A percentile compares a stretch with the other conserved stretches of the same genome.
Evolutionary conservation across 2,888 invertebrate species (phyloP).

Genomic region (Nomada goodeniana): DNA sequence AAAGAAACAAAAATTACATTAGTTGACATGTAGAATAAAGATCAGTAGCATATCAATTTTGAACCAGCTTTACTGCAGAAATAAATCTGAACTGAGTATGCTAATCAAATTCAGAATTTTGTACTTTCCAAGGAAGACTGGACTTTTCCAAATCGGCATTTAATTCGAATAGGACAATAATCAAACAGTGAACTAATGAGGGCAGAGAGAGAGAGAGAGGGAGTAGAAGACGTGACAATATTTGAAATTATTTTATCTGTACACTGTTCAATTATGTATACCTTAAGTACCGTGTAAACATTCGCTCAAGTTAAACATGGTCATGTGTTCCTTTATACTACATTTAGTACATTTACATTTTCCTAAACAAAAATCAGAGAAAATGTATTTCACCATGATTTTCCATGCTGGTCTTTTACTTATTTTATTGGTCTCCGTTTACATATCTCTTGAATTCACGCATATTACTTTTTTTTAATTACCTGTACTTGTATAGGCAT

Average conservation of each 20-base stretch:
- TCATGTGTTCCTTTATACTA: not conserved
- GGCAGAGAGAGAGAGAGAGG: not conserved
- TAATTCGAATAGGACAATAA: not conserved
- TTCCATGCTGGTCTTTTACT: not conserved
- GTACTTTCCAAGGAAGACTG: not conserved
- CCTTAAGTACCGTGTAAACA: slow-evolving; percentile 2
- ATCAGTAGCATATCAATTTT: not conserved
- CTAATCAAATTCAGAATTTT: not conserved
- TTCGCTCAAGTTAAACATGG: slow-evolving; percentile 1
- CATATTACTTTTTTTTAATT: slow-evolving; percentile 1
- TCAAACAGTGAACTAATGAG: not conserved
- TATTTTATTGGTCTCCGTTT: not conserved
- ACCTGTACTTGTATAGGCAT: not conserved
- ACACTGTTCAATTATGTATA: not conserved
- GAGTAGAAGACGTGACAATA: not conserved
- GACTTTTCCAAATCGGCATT: slow-evolving; percentile 22
- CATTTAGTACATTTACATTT: no score
- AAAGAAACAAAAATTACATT: not conserved
- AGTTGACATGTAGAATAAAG: not conserved
- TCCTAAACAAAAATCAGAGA: not conserved
- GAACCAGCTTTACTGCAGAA: not conserved
- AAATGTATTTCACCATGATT: not conserved
- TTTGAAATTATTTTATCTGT: slow-evolving; percentile 5
- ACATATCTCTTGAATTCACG: not conserved
- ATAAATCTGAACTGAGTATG: not conserved